Evolutionary conservation across 2,888 invertebrate genomes (phyloP), one percentile per base, ranked within the genome.

Genomic region (Ennomos quercinarius): DNA sequence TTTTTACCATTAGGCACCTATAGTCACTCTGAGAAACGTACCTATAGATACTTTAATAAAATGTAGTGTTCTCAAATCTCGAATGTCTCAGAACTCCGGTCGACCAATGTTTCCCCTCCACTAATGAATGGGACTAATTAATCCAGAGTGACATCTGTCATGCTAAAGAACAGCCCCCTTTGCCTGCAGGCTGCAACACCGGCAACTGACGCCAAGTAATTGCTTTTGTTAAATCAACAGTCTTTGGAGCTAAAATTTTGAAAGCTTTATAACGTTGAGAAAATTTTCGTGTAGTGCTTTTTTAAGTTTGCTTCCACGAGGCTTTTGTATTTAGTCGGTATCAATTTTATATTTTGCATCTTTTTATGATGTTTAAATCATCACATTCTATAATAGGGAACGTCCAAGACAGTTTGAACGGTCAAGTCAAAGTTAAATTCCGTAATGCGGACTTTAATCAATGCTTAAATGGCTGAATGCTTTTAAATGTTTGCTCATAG

Each of bases 51-150:
- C 27, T 43, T n/a, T 3, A 17, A 9, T 9, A 43, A 27, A 43
- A 5, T 27, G n/a, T 27, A 27, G n/a, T 34, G 44, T 8, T 34
- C 2, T 2, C 9, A 11, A 44, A n/a, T n/a, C n/a, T 44, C 34
- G 9, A 27, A 27, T 44, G 35, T 49, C 47, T 53, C n/a, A 40
- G 43, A 39, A 34, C 3, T 6, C 27, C 8, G 27, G 42, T 42
- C 48, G 9, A 78, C 76, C 74, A 77, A 80, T 80, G 76, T 75
- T 75, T 78, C 78, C 80, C 82, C 81, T 80, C 74, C 62, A 74
- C 71, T 86, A 85, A 90, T 83, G 88, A 89, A 89, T 89, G 84
- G 74, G 74, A 67, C 83, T 84, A 89, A 91, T 91, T 89, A 89
- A 87, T 91, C 86, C 80, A 76, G 75, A 84, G 81, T 81, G 86